Evolutionary conservation across 1,140 invertebrate genomes (phyloP).

Genomic region (Lethocerus indicus): DNA sequence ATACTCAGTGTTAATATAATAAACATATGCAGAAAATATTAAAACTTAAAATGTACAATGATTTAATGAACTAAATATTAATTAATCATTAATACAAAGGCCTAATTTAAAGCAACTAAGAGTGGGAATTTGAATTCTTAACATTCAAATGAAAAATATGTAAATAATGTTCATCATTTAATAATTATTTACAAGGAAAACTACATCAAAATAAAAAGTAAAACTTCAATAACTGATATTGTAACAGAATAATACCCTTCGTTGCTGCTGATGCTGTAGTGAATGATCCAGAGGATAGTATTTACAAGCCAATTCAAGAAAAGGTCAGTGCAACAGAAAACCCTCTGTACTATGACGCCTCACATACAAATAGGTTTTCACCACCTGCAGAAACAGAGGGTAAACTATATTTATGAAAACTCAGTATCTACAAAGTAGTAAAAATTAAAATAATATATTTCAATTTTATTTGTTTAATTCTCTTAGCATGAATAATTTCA

Average conservation of each 20-base stretch:
- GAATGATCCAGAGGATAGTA: constrained; percentile 13
- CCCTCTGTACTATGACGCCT: constrained; percentile 25
- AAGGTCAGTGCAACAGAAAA: constrained; percentile 20
- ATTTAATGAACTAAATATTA: not conserved
- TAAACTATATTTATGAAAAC: constrained; percentile 16
- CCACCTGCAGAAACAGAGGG: constrained; percentile 54
- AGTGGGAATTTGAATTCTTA: too few relatives aligned
- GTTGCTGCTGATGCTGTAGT: constrained; percentile 56
- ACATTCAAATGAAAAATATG: not conserved
- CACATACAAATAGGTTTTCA: constrained; percentile 26
- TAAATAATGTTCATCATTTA: not conserved
- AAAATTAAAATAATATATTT: not conserved
- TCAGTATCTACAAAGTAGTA: constrained; percentile 7
- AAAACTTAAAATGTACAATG: not conserved
- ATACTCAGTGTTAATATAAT: not conserved
- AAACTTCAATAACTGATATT: constrained; percentile 3
- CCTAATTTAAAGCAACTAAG: not conserved
- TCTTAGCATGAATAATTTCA: constrained; percentile 21
- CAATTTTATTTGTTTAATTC: not conserved
- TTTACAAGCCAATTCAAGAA: constrained; percentile 2
- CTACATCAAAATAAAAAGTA: not conserved
- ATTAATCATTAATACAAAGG: not conserved
- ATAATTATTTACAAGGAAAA: not conserved
- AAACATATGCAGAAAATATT: not conserved
- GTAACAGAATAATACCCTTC: constrained; percentile 59